Evolutionary conservation across 2,113 vertebrate species (phyloP), one percentile per base, ranked within the genome.

Genomic region (Phrynocephalus versicolor): DNA sequence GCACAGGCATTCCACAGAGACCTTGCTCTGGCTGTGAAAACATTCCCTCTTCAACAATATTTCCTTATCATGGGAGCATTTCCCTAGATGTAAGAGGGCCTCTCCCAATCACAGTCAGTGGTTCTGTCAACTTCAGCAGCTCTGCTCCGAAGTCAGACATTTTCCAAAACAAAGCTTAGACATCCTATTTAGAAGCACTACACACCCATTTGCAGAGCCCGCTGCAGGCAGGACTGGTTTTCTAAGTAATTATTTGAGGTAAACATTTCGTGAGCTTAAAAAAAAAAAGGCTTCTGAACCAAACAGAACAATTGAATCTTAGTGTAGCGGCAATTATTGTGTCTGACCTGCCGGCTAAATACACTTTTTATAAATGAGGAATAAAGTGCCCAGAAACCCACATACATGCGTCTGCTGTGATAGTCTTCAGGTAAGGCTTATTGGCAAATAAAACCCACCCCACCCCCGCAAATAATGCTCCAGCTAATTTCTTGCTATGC

Each of bases 381-480:
- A 95, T 92, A 96, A 96, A 96, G 94, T 96, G 94, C 94, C 90
- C 94, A 92, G 89, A 75, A 94, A 95, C 90, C 89, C 94, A 94
- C 74, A 75, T 74, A 92, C 90, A 92, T 94, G 94, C 95, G 93
- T 94, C 92, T 93, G 84, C 93, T 94, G 93, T 92, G 93, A 93
- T 94, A 91, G 92, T 96, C 95, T 96, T 95, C 94, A 94, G 93
- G 92, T 96, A 96, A 97, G 96, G 96, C 96, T 97, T 96, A 95
- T 94, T 89, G 94, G 96, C 95, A 95, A 95, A 93, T 51, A 51
- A 51, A 75, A 51, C 27, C 16, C 41, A 45, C 2, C 41, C 73
- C n/a, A 78, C 7, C 19, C 58, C 76, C 64, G 10, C 8, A 67
- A 30, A 67, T 3, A 95, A 94, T 91, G 93, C 94, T 94, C 93